phyloP scores from a whole-genome alignment of 2,888 invertebrate species.

The Mythimna lalbum region DNA sequence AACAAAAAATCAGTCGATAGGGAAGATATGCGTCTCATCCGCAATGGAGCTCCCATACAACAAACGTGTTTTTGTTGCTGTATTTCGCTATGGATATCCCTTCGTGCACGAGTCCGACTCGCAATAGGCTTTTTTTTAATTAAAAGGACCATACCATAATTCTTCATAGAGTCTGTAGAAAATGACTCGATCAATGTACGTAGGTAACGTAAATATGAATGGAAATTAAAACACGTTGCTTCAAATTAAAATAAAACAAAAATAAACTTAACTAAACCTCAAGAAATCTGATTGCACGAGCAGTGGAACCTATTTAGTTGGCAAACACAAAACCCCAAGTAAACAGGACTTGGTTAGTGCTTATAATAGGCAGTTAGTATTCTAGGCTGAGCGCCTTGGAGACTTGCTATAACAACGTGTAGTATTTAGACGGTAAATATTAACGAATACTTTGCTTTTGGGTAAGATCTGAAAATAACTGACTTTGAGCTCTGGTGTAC shows the following conservation, averaged over 20 bases:
- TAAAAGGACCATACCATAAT: too few species aligned
- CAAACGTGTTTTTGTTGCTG: too few species aligned
- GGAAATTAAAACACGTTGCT: background rate
- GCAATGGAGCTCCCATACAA: too few species aligned
- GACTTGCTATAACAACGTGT: constrained; percentile 33
- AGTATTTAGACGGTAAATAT: constrained; percentile 56
- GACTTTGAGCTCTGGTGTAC: background rate
- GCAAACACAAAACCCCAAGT: constrained; percentile 30
- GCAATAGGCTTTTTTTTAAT: too few species aligned
- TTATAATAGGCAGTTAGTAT: constrained; percentile 56
- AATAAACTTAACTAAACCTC: background rate
- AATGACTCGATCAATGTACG: too few species aligned
- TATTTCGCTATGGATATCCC: too few species aligned
- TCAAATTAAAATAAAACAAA: background rate
- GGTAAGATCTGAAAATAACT: constrained; percentile 1
- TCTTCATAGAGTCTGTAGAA: too few species aligned
- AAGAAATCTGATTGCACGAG: constrained; percentile 28
- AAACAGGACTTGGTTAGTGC: constrained; percentile 40
- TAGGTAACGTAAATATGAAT: background rate
- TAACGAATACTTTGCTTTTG: constrained; percentile 23
- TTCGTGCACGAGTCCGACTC: too few species aligned
- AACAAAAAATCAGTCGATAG: too few species aligned
- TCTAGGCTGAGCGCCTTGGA: constrained; percentile 35
- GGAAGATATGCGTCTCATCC: too few species aligned
- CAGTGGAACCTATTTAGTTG: constrained; percentile 27